phyloP scores from a whole-genome alignment of 2,113 vertebrate genomes.

The Hystrix brachyura region DNA sequence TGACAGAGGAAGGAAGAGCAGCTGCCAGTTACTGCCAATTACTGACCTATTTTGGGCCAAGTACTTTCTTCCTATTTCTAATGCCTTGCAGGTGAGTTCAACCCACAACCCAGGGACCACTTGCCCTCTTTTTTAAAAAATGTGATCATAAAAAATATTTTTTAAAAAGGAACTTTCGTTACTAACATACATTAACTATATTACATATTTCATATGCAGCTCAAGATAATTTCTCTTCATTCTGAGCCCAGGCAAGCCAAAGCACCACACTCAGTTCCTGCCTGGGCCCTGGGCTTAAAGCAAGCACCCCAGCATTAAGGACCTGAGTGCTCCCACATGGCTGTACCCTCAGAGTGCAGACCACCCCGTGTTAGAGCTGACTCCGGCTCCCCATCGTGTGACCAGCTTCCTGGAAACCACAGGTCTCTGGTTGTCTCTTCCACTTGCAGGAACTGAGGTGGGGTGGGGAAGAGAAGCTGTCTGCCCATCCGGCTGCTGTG shows the following conservation, averaged over 20 bases:
- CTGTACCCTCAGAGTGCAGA: background rate
- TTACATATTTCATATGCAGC: background rate
- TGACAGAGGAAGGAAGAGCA: background rate
- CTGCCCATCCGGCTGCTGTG: background rate
- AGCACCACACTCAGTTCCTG: background rate
- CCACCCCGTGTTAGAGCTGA: background rate
- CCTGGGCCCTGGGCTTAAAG: background rate
- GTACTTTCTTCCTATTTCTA: background rate
- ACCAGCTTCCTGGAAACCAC: rapidly evolving
- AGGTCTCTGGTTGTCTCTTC: background rate
- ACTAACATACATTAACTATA: background rate
- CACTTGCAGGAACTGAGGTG: background rate
- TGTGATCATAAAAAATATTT: background rate
- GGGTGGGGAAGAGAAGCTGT: background rate
- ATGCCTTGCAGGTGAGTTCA: background rate
- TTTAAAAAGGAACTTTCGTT: background rate
- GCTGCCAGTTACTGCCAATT: too few species aligned
- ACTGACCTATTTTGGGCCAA: rapidly evolving
- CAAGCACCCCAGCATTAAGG: background rate
- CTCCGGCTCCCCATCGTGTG: background rate
- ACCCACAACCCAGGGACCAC: background rate
- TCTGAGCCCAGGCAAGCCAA: background rate
- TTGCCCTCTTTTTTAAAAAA: background rate
- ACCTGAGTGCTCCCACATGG: background rate
- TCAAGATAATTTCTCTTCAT: background rate